A percentile compares a stretch with the other conserved stretches of the same genome.
phyloP scores from a whole-genome alignment of 2,113 vertebrate species.

The Mormoops blainvillei region DNA sequence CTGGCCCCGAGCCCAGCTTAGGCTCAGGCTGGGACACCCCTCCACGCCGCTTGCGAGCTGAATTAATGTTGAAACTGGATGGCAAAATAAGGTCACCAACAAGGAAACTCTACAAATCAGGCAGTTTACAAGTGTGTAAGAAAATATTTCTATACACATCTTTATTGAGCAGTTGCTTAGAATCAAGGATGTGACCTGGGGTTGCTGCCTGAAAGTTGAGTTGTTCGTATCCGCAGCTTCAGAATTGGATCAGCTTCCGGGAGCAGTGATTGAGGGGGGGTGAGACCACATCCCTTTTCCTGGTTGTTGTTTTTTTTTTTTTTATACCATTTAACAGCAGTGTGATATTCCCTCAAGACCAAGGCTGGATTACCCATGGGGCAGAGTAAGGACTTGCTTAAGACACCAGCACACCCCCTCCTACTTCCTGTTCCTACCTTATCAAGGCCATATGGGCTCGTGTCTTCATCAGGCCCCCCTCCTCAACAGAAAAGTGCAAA shows the following conservation, averaged over 20 bases:
- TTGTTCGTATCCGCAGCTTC: neutral
- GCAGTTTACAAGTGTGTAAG: neutral
- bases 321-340: neutral
- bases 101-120: constrained; percentile 51
- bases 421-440: neutral
- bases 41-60: neutral
- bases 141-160: neutral
- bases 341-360: neutral
- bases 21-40: constrained; percentile 14
- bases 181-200: neutral
- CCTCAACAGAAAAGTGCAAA: neutral
- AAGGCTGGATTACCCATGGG: neutral
- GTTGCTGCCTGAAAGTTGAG: neutral
- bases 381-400: neutral
- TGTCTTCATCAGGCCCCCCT: neutral
- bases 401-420: neutral
- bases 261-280: neutral
- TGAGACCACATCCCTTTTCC: neutral
- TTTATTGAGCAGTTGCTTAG: neutral
- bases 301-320: too few relatives aligned
- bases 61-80: constrained; percentile 28
- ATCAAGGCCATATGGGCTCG: neutral
- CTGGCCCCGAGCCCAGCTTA: constrained; percentile 49
- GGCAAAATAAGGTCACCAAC: constrained; percentile 41
- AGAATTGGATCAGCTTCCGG: neutral